A percentile compares a stretch with the other conserved stretches of the same genome.
Conservation (phyloP, 2,797 vertebrate species). For the Anguilla marmorata region DNA sequence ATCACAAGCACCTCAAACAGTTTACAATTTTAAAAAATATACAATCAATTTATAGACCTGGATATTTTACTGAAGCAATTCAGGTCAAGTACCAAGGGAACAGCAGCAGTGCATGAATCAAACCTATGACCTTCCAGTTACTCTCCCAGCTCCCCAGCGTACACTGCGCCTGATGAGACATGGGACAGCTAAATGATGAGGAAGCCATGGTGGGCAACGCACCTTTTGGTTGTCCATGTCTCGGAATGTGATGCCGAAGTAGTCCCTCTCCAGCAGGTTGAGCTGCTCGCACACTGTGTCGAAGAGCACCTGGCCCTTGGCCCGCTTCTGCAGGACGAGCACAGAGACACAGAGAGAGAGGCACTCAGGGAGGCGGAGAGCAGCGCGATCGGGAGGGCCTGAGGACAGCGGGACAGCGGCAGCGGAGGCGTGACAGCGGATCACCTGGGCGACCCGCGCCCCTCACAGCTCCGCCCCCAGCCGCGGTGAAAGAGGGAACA, state of each 20-base stretch:
- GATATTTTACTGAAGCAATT: background rate
- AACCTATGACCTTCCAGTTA: background rate
- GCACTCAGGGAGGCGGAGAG: background rate
- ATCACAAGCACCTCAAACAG: background rate
- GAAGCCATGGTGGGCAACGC: background rate
- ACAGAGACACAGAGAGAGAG: background rate
- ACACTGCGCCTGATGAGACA: background rate
- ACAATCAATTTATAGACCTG: background rate
- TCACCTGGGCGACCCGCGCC: background rate
- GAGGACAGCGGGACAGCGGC: background rate
- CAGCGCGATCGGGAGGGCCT: background rate
- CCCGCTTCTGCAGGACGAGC: conserved; percentile 79
- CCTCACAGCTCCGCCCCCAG: background rate
- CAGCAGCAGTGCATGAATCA: background rate
- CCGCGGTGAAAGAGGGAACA: background rate
- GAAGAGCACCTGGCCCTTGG: conserved; percentile 87
- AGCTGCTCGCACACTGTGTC: conserved; percentile 96
- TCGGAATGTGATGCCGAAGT: conserved; percentile 90
- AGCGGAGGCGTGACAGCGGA: conserved; percentile 29
- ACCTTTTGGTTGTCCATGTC: conserved; percentile 97
- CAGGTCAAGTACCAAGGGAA: background rate
- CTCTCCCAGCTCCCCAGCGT: background rate
- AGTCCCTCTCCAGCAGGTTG: conserved; percentile 96
- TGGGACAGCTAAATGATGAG: background rate
- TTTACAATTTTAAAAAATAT: background rate